Evolutionary conservation across 2,797 vertebrate species (phyloP).

Genomic region (Hoplostethus mediterraneus): DNA sequence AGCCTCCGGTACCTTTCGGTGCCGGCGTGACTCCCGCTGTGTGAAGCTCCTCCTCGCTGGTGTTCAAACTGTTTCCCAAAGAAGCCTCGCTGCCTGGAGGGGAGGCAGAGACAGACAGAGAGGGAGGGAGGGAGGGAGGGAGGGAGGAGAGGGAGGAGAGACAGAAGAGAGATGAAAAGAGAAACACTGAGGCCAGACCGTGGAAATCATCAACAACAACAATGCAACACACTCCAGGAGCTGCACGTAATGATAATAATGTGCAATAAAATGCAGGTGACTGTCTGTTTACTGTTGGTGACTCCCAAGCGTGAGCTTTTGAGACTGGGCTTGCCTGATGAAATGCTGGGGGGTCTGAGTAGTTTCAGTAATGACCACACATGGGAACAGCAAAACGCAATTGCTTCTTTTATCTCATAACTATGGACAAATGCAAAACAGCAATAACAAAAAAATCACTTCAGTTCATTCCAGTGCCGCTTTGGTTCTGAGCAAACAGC

Average conservation of each 20-base stretch:
- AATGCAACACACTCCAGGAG: slow-evolving; percentile 35
- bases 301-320: slow-evolving; percentile 54
- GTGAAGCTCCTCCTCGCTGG: slow-evolving; percentile 87
- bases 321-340: slow-evolving; percentile 30
- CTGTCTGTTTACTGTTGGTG: slow-evolving; percentile 33
- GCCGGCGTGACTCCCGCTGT: slow-evolving; percentile 75
- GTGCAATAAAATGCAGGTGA: slow-evolving; percentile 54
- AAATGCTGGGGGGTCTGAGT: slow-evolving; percentile 54
- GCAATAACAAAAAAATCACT: slow-evolving; percentile 43
- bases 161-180: slow-evolving; percentile 45
- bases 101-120: not conserved
- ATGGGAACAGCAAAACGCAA: slow-evolving; percentile 51
- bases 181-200: slow-evolving; percentile 41
- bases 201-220: slow-evolving; percentile 58
- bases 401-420: slow-evolving; percentile 64
- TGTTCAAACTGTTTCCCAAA: slow-evolving; percentile 84
- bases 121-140: not conserved
- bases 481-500: slow-evolving; percentile 50
- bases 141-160: slow-evolving; percentile 18
- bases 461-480: slow-evolving; percentile 57
- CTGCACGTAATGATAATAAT: slow-evolving; percentile 40
- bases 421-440: slow-evolving; percentile 48
- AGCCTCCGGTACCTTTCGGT: slow-evolving; percentile 79
- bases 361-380: slow-evolving; percentile 70
- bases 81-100: slow-evolving; percentile 84